phyloP scores from a whole-genome alignment of 2,113 vertebrate species.

The Actenoides lindsayi region DNA sequence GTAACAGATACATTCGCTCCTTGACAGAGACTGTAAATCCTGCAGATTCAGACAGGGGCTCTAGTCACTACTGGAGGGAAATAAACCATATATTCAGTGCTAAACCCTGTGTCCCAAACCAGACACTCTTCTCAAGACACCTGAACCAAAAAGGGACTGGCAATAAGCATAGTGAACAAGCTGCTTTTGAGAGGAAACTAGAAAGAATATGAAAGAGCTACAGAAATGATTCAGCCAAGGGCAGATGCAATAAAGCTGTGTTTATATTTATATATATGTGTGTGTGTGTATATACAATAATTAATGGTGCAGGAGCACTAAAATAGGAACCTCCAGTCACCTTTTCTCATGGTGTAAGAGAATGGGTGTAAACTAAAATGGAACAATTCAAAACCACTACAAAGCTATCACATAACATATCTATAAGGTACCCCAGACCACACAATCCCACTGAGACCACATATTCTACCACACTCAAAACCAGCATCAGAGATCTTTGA shows the following conservation, averaged over 20 bases:
- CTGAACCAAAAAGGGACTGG: not conserved
- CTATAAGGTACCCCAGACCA: not conserved
- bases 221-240: not conserved
- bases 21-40: not conserved
- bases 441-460: not conserved
- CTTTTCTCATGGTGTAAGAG: not conserved
- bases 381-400: not conserved
- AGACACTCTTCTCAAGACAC: not conserved
- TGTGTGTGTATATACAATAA: not conserved
- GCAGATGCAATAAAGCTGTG: not conserved
- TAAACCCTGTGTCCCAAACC: not conserved
- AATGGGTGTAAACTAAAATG: not conserved
- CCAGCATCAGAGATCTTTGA: not conserved
- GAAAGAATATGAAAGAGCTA: not conserved
- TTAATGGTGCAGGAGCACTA: not conserved
- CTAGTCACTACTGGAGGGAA: not conserved
- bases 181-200: not conserved
- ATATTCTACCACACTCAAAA: not conserved
- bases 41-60: not conserved
- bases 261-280: not conserved
- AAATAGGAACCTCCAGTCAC: not conserved
- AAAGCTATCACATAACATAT: not conserved
- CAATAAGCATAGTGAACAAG: not conserved
- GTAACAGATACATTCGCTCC: not conserved
- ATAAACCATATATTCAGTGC: not conserved